These are phyloP conservation scores for Struthidea cinerea DNA, from an alignment of 2,113 vertebrate genomes.

Conservation along the genomic window DNA sequence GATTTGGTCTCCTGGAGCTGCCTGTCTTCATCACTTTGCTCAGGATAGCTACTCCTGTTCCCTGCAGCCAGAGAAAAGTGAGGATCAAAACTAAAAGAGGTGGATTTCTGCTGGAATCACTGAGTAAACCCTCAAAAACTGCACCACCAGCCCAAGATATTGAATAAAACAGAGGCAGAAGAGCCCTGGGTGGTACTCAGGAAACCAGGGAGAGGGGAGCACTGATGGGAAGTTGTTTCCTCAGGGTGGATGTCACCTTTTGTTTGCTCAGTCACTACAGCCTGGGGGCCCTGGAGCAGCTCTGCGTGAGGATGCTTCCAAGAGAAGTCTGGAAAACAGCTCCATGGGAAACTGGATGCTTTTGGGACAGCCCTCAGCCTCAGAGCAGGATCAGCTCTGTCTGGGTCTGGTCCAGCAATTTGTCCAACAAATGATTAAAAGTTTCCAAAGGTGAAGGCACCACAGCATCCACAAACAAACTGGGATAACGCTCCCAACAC, in stretches of 20 bases:
- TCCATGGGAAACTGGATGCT: not conserved
- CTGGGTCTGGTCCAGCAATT: not conserved
- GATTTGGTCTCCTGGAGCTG: not conserved
- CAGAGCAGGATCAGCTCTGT: not conserved
- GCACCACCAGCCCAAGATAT: not conserved
- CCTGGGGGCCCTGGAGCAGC: not conserved
- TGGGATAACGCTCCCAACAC: rapidly evolving
- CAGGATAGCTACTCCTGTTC: not conserved
- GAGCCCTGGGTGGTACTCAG: not conserved
- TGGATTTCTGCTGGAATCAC: not conserved
- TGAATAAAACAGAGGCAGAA: not conserved
- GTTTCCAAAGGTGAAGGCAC: not conserved
- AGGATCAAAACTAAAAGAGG: not conserved
- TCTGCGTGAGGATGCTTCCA: not conserved
- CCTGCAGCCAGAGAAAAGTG: not conserved
- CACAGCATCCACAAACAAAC: not conserved
- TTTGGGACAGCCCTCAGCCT: not conserved
- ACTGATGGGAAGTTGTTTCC: not conserved
- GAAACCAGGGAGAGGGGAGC: not conserved
- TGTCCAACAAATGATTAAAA: not conserved
- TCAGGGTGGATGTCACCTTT: not conserved
- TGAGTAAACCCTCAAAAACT: not conserved
- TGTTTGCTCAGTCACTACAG: not conserved
- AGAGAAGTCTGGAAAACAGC: not conserved
- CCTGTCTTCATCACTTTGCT: not conserved